These are phyloP conservation scores for Macrochelys suwanniensis DNA, from an alignment of 2,797 vertebrate species.

Conservation along the genomic window DNA sequence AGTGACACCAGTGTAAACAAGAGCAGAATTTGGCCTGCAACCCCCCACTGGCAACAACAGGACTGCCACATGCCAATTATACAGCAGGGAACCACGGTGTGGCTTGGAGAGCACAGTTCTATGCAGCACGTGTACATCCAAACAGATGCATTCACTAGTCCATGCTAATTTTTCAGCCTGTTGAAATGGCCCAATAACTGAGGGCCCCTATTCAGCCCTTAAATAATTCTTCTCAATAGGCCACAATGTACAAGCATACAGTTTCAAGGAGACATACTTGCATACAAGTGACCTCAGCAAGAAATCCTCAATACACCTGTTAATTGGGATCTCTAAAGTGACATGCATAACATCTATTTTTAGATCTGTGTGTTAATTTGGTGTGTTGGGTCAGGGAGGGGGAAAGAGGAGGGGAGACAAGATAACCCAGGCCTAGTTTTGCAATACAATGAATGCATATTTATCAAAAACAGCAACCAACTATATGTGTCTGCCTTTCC, in stretches of 20 bases:
- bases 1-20: background rate
- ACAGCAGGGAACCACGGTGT: background rate
- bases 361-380: slow-evolving; percentile 19
- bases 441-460: background rate
- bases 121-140: accelerated
- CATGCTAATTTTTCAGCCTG: background rate
- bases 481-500: background rate
- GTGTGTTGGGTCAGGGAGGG: background rate
- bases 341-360: slow-evolving; percentile 48
- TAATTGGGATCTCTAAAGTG: slow-evolving; percentile 10
- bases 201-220: background rate
- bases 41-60: background rate
- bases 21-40: background rate
- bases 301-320: slow-evolving; percentile 2
- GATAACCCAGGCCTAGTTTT: background rate
- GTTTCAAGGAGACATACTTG: background rate
- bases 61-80: background rate
- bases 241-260: background rate
- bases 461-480: background rate
- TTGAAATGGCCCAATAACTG: background rate
- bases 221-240: background rate
- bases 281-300: background rate
- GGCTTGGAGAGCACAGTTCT: background rate
- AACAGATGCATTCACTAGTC: accelerated
- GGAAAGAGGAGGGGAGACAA: background rate